These are phyloP conservation scores for Gymnoscelis rufifasciata DNA, from an alignment of 2,888 invertebrate genomes.

Conservation along the genomic window DNA sequence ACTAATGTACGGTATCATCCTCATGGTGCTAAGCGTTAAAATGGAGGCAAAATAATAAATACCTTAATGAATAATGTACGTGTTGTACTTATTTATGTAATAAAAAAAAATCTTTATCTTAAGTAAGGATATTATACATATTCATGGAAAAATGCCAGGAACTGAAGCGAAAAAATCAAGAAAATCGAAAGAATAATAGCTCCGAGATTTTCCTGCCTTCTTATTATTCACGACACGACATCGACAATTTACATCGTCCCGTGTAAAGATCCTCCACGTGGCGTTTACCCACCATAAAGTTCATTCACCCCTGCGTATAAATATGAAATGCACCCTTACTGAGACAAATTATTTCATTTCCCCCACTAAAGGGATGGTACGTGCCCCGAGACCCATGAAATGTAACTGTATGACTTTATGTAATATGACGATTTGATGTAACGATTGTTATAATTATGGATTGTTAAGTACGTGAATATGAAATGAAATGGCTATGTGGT, in stretches of 20 bases:
- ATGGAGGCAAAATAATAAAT: no score
- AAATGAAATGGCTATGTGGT: not conserved
- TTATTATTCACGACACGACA: slow-evolving; percentile 2
- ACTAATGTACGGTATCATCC: no score
- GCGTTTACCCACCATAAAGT: slow-evolving; percentile 28
- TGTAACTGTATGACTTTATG: slow-evolving; percentile 55
- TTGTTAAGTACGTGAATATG: not conserved
- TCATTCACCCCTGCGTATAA: slow-evolving; percentile 64
- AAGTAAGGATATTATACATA: no score
- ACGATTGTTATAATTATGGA: slow-evolving; percentile 47
- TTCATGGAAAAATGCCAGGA: no score
- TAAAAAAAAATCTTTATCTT: no score
- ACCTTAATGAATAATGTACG: no score
- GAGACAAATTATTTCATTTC: slow-evolving; percentile 79
- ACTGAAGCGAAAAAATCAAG: not conserved
- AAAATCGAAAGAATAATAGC: not conserved
- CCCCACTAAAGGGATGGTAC: slow-evolving; percentile 67
- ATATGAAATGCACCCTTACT: slow-evolving; percentile 76
- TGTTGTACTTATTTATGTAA: no score
- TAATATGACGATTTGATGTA: slow-evolving; percentile 57
- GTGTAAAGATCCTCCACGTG: slow-evolving; percentile 3
- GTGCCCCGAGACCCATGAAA: slow-evolving; percentile 64
- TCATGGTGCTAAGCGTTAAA: no score
- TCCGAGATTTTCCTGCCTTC: not conserved
- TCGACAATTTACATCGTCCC: not conserved